These are phyloP conservation scores for Macropus fuliginosus DNA, from an alignment of 2,797 vertebrate genomes.

Conservation along the genomic window DNA sequence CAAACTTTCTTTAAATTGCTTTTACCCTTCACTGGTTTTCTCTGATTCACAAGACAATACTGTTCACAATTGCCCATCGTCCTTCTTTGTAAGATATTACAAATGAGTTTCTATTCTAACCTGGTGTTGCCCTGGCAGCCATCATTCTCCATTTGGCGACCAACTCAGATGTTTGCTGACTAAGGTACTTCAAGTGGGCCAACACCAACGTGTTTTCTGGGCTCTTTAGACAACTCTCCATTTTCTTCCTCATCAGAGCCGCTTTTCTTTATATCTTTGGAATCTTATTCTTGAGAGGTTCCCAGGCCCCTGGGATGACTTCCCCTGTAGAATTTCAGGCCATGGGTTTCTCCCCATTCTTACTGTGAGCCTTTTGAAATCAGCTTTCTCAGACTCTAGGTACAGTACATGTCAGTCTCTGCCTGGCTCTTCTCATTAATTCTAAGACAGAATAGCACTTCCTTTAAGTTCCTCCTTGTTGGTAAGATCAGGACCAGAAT, in stretches of 20 bases:
- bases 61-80: not conserved
- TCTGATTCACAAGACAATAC: not conserved
- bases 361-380: not conserved
- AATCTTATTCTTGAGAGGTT: not conserved
- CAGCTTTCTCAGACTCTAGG: not conserved
- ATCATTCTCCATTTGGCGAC: not conserved
- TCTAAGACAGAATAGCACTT: not conserved
- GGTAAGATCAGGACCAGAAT: not conserved
- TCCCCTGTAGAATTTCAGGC: not conserved
- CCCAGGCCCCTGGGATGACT: not conserved
- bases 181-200: not conserved
- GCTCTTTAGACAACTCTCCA: not conserved
- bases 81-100: not conserved
- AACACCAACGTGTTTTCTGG: not conserved
- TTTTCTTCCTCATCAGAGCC: not conserved
- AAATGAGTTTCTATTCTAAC: not conserved
- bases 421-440: not conserved
- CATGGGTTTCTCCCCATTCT: not conserved
- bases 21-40: not conserved
- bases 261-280: not conserved
- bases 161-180: not conserved
- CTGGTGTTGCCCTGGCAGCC: not conserved
- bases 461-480: not conserved
- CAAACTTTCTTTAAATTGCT: not conserved
- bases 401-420: not conserved